Base-by-base conservation (phyloP, 2,113 vertebrate genomes). In the Oceanodroma tethys region DNA sequence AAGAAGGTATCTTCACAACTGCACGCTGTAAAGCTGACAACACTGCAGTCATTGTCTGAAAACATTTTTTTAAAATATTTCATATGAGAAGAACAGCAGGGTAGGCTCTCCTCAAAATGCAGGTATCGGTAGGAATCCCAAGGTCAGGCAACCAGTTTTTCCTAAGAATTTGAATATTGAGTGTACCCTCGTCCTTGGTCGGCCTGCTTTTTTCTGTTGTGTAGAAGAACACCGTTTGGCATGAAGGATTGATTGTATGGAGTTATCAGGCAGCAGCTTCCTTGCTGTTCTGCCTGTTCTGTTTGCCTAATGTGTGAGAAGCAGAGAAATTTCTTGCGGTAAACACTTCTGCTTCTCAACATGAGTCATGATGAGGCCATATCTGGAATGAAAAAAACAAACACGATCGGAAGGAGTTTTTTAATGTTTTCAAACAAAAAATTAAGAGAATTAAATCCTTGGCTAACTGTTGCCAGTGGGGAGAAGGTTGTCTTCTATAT, bases 1-100 rank as follows among this genome's bases (percentile, higher is more conserved):
- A 97, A 99, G 82, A 98, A 98, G 97, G 99, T 99, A 98, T 23
- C 9, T 60, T 36, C 16, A 29, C 30, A 47, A 4, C 32, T 59
- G 48, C 45, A 0, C 58, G 17, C 53, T 56, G 26, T 11, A 5
- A 16, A n/a, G 20, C 74, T 75, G 75, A 56, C 38, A 66, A 79
- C 48, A 4, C 82, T 78, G 42, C 40, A 30, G n/a, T 9, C 45
- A 17, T 30, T 86, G 70, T 38, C 43, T 74, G 93, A 32, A 75
- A 89, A 32, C 10, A 16, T n/a, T 43, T 66, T 34, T 1, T 1
- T 21, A 18, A 62, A 36, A 12, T 43, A 63, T 16, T 63, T 93
- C 2, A 2, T 86, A 11, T 5, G 10, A 36, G 17, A 76, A 70
- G 20, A 83, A 12, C 9, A 30, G 38, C 13, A 6, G 38, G 52